Evolutionary conservation across 2,113 vertebrate genomes (phyloP).

Genomic region (Lichenostomus cassidix): DNA sequence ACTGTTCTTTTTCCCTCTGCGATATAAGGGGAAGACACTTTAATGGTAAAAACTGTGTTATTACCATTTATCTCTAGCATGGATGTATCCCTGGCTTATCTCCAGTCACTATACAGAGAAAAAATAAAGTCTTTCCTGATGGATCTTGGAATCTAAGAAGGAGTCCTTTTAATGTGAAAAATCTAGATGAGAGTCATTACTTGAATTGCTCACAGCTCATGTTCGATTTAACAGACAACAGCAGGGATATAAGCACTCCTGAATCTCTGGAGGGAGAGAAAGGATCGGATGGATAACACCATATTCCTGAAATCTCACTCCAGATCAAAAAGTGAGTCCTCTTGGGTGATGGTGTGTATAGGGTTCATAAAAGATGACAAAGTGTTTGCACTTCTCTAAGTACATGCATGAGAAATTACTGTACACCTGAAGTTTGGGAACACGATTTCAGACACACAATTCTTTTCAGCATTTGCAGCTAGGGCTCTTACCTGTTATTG

Average conservation of each 20-base stretch:
- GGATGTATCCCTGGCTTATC: background rate
- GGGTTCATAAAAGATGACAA: background rate
- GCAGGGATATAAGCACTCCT: background rate
- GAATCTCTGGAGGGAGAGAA: background rate
- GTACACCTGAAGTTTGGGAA: background rate
- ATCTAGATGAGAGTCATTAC: background rate
- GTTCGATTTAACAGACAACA: background rate
- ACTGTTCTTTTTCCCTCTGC: background rate
- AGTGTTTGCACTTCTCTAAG: background rate
- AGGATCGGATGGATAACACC: background rate
- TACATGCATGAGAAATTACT: background rate
- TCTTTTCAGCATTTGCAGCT: background rate
- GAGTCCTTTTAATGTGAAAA: background rate
- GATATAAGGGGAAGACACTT: background rate
- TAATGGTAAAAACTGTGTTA: background rate
- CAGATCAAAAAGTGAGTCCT: background rate
- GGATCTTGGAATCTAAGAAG: background rate
- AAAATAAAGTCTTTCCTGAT: background rate
- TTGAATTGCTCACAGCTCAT: background rate
- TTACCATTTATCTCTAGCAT: background rate
- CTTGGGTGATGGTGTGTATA: background rate
- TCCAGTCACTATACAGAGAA: rapidly evolving
- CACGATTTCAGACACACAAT: background rate
- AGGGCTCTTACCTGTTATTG: background rate
- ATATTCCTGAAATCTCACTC: background rate